Evolutionary conservation across 2,888 invertebrate species (phyloP), one percentile per base, ranked within the genome.

Genomic region (Archaeoteleia sp.): DNA sequence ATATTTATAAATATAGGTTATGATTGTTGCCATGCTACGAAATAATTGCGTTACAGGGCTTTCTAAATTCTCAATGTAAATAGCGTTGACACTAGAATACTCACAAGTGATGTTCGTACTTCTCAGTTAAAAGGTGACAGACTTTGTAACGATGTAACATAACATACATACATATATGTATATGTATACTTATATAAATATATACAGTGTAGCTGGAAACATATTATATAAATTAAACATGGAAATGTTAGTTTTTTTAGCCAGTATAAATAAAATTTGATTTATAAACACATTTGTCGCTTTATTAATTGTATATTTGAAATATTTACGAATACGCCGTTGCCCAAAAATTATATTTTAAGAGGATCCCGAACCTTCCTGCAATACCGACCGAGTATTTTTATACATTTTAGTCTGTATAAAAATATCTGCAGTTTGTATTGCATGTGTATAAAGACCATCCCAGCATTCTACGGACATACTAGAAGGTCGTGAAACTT

Each of bases 81-180:
- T 32, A 32, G 10, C 6, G 10, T 32, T 10, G 12, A 32, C 9
- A 9, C 12, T 32, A 32, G 10, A 32, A 32, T 32, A 32, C 32
- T 32, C 32, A 32, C n/a, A 12, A 32, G 32, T 32, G 9, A 5
- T 32, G 32, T 32, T 32, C 32, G 10, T 32, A 32, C 32, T 32
- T 32, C 12, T 32, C 10, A 12, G 12, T 32, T 6, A 2, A 32
- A 12, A 32, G 10, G 12, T 6, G 32, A 23, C 9, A 10, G 9
- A 32, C 12, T 32, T 32, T 32, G 32, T 32, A 32, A 32, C 12
- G 32, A 32, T 32, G 32, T 32, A 32, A n/a, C 7, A 32, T 32
- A 32, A 32, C 32, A 10, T 6, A 10, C 12, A 32, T 5, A 32
- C 9, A 32, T 10, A 32, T 5, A 6, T 32, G 12, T 32, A 32